Evolutionary conservation across 2,113 vertebrate genomes (phyloP).

Genomic region (Saguinus imperator): DNA sequence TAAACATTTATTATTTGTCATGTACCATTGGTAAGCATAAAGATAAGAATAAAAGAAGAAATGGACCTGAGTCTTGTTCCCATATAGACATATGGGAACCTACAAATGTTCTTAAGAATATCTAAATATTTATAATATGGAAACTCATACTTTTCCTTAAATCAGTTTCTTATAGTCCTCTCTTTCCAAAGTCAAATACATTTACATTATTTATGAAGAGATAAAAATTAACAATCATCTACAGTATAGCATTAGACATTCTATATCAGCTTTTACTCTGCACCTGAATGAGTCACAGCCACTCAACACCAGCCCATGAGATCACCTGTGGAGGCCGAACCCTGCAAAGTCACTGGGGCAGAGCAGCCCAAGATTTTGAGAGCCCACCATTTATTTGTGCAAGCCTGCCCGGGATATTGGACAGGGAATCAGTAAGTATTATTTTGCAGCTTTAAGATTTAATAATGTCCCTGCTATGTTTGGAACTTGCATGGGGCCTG

Average conservation of each 20-base stretch:
- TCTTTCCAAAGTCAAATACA: neutral
- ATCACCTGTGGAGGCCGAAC: too few species aligned
- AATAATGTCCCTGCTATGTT: too few species aligned
- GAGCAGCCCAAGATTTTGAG: too few species aligned
- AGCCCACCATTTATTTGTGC: too few species aligned
- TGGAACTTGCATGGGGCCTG: too few species aligned
- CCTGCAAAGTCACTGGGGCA: too few species aligned
- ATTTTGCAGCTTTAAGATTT: too few species aligned
- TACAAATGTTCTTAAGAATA: neutral
- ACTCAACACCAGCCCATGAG: too few species aligned
- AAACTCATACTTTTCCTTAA: neutral
- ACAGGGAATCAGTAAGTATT: too few species aligned
- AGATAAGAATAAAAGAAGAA: neutral
- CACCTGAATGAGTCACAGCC: too few species aligned
- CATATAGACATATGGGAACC: neutral
- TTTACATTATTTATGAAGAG: neutral
- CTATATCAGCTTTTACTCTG: neutral
- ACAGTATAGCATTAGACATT: neutral
- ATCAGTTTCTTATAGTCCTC: neutral
- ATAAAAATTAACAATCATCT: neutral
- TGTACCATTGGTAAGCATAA: neutral
- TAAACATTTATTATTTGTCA: neutral
- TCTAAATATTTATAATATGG: neutral
- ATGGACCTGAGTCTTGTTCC: neutral
- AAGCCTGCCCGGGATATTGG: too few species aligned